Evolutionary conservation across 2,888 invertebrate species (phyloP).

Genomic region (Plutella xylostella): DNA sequence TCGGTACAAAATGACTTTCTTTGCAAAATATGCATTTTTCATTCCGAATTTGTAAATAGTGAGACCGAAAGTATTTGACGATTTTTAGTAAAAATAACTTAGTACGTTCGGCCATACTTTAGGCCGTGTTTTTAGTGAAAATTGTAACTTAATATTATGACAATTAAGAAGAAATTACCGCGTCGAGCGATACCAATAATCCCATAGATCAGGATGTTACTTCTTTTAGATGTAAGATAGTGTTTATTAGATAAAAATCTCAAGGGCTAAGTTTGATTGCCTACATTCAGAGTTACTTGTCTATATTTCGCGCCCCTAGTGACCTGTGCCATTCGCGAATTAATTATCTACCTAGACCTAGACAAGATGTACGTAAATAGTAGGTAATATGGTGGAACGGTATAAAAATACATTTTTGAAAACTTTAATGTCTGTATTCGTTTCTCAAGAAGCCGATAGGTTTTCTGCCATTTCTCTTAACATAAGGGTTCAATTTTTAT

Average conservation of each 20-base stretch:
- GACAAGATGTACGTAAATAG: too few relatives aligned
- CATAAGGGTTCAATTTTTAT: too few relatives aligned
- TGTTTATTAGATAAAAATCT: slow-evolving; percentile 30
- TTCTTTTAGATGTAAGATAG: slow-evolving; percentile 44
- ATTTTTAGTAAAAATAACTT: slow-evolving; percentile 38
- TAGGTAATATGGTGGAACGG: too few relatives aligned
- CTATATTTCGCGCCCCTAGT: too few relatives aligned
- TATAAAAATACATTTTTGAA: slow-evolving; percentile 46
- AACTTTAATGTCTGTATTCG: slow-evolving; percentile 43
- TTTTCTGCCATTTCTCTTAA: too few relatives aligned
- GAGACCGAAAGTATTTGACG: too few relatives aligned
- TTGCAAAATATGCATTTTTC: slow-evolving; percentile 16
- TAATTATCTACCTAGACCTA: too few relatives aligned
- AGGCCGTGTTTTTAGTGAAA: slow-evolving; percentile 40
- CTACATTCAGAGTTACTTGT: neutral
- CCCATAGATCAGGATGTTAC: slow-evolving; percentile 38
- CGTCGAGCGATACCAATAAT: slow-evolving; percentile 29
- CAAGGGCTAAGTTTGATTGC: slow-evolving; percentile 6
- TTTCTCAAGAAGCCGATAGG: slow-evolving; percentile 39
- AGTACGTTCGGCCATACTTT: slow-evolving; percentile 26
- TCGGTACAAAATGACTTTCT: neutral
- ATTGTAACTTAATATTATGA: slow-evolving; percentile 32
- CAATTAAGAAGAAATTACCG: slow-evolving; percentile 31
- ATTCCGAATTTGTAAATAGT: slow-evolving; percentile 40
- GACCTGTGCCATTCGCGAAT: too few relatives aligned